Evolutionary conservation across 2,113 vertebrate genomes (phyloP).

Genomic region (Cyanoderma ruficeps): DNA sequence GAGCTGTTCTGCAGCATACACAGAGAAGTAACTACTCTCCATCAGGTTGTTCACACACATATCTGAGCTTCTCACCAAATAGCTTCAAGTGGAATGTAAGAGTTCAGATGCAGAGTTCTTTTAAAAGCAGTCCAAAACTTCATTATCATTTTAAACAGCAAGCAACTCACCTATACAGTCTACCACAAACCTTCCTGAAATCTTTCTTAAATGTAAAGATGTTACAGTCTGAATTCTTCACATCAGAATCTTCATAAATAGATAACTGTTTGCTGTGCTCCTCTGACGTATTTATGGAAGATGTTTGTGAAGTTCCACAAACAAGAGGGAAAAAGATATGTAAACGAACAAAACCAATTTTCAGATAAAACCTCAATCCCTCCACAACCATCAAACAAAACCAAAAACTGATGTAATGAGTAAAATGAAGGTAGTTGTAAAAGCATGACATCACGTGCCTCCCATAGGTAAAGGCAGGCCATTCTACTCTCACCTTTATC

Average conservation of each 20-base stretch:
- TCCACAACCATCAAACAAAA: constrained; percentile 48
- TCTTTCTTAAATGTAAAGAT: not conserved
- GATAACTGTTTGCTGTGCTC: constrained; percentile 72
- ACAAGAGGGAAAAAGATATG: constrained; percentile 71
- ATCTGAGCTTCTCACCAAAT: not conserved
- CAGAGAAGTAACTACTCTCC: not conserved
- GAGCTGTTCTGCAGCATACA: not conserved
- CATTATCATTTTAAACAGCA: not conserved
- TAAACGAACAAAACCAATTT: constrained; percentile 64
- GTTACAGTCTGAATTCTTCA: constrained; percentile 21
- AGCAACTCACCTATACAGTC: not conserved
- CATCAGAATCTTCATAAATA: constrained; percentile 37
- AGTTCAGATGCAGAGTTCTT: constrained; percentile 2
- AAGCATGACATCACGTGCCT: constrained; percentile 50
- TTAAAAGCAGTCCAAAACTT: constrained; percentile 11
- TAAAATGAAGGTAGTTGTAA: constrained; percentile 69
- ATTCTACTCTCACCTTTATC: constrained; percentile 88
- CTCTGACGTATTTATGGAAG: constrained; percentile 83
- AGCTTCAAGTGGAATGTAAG: not conserved
- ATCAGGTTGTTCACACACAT: not conserved
- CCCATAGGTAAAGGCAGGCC: not conserved
- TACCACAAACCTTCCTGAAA: constrained; percentile 1
- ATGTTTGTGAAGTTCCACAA: constrained; percentile 80
- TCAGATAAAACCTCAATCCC: constrained; percentile 52
- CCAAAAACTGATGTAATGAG: constrained; percentile 72